Conservation (phyloP, 64 coral and sea anemone species). For the Cladopsammia gracilis region DNA sequence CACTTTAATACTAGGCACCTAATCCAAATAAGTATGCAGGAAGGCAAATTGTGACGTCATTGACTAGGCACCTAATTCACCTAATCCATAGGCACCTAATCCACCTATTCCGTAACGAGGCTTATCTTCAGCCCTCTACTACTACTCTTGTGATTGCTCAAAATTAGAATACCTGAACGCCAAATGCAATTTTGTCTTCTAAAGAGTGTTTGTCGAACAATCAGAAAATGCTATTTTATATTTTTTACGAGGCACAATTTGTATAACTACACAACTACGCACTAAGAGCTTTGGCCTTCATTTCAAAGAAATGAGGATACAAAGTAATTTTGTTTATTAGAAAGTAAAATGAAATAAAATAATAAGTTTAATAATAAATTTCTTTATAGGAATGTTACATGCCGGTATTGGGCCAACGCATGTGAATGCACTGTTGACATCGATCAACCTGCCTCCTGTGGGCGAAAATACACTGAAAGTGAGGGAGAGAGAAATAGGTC, state of each 20-base stretch:
- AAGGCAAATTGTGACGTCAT: no score
- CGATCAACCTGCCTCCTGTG: conserved; percentile 16
- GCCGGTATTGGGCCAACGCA: conserved; percentile 1
- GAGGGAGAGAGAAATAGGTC: neutral
- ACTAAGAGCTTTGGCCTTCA: conserved; percentile 18
- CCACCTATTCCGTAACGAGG: no score
- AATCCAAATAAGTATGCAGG: no score
- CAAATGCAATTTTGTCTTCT: conserved; percentile 55
- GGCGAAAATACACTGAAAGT: neutral
- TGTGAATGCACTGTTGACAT: conserved; percentile 12
- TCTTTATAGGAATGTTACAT: conserved; percentile 41
- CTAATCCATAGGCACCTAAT: no score
- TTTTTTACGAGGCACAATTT: conserved; percentile 30
- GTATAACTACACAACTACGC: conserved; percentile 29
- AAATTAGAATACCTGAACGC: conserved; percentile 42
- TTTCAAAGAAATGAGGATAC: conserved; percentile 32
- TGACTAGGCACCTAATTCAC: no score
- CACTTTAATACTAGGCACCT: no score
- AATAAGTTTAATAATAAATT: neutral
- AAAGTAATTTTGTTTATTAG: conserved; percentile 47
- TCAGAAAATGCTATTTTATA: conserved; percentile 17
- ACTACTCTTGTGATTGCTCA: neutral
- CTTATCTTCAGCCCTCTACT: no score
- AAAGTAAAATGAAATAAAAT: neutral
- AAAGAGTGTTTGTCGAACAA: conserved; percentile 45